phyloP scores from a whole-genome alignment of 1,140 invertebrate species.

The Stegodyphus mimosarum region DNA sequence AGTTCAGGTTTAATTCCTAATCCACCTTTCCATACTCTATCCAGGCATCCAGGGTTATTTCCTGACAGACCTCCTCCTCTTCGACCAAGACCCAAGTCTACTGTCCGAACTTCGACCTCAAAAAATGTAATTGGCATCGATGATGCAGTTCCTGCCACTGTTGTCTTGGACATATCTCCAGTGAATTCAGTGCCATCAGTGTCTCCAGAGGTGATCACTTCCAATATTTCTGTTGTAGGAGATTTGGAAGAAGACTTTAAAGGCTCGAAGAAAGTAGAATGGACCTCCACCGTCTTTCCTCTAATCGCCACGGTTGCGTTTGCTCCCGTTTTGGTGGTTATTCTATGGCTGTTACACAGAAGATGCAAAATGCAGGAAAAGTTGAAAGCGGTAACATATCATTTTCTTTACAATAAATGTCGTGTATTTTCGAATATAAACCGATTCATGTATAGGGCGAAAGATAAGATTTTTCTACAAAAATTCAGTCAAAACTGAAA shows the following conservation, averaged over 20 bases:
- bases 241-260: not conserved
- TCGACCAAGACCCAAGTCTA: not conserved
- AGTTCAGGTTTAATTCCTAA: not conserved
- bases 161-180: not conserved
- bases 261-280: not conserved
- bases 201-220: not conserved
- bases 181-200: not conserved
- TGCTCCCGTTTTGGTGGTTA: conserved; percentile 62
- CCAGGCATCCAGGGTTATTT: not conserved
- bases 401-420: too few relatives aligned
- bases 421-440: too few relatives aligned
- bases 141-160: not conserved
- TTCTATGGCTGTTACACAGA: conserved; percentile 62
- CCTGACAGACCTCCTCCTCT: not conserved
- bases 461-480: too few relatives aligned
- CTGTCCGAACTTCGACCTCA: not conserved
- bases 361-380: conserved; percentile 68
- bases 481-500: too few relatives aligned
- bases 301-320: conserved; percentile 63
- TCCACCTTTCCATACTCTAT: not conserved
- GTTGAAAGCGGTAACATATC: conserved; percentile 12
- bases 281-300: conserved; percentile 63
- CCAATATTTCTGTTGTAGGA: not conserved
- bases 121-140: not conserved
- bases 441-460: too few relatives aligned